Percentiles rank a stretch among this genome's conserved stretches.
Evolutionary conservation across 1,140 invertebrate species (phyloP).

Genomic region (Trachymyrmex septentrionalis): DNA sequence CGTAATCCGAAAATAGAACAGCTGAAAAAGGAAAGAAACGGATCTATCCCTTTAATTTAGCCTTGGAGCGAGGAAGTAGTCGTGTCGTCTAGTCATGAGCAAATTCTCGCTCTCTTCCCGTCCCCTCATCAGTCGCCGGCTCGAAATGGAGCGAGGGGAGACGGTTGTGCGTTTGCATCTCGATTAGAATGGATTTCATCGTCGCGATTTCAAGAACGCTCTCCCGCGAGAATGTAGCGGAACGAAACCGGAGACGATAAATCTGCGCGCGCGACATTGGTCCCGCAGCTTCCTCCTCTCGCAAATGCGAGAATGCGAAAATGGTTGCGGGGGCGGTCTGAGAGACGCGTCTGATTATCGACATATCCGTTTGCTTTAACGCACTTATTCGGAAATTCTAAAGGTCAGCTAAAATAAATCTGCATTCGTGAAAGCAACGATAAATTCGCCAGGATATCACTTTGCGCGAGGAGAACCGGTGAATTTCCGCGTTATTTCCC

Average conservation of each 20-base stretch:
- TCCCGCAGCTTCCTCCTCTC: constrained; percentile 40
- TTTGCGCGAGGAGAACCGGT: constrained; percentile 14
- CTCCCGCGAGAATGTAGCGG: constrained; percentile 24
- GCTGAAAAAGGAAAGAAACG: constrained; percentile 36
- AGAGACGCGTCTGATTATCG: constrained; percentile 53
- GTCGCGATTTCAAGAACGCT: constrained; percentile 50
- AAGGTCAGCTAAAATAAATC: constrained; percentile 53
- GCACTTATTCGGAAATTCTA: constrained; percentile 62
- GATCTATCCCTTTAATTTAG: constrained; percentile 77
- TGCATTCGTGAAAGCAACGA: constrained; percentile 22
- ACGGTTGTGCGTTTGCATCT: constrained; percentile 12
- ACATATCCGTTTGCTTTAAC: constrained; percentile 57
- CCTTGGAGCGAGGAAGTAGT: constrained; percentile 61
- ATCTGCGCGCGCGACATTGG: constrained; percentile 50
- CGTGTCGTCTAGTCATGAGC: constrained; percentile 54
- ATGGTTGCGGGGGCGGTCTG: constrained; percentile 36
- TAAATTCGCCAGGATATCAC: constrained; percentile 40
- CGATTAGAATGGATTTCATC: constrained; percentile 52
- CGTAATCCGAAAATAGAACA: neutral
- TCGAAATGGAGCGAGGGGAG: constrained; percentile 53
- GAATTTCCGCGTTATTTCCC: constrained; percentile 46
- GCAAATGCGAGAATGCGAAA: constrained; percentile 38
- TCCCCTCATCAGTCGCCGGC: constrained; percentile 59
- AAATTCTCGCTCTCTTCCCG: constrained; percentile 61
- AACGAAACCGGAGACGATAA: constrained; percentile 46